These are phyloP conservation scores for Henricia sp. DNA, from an alignment of 53 echinoderm and acorn worm genomes.

Conservation along the genomic window DNA sequence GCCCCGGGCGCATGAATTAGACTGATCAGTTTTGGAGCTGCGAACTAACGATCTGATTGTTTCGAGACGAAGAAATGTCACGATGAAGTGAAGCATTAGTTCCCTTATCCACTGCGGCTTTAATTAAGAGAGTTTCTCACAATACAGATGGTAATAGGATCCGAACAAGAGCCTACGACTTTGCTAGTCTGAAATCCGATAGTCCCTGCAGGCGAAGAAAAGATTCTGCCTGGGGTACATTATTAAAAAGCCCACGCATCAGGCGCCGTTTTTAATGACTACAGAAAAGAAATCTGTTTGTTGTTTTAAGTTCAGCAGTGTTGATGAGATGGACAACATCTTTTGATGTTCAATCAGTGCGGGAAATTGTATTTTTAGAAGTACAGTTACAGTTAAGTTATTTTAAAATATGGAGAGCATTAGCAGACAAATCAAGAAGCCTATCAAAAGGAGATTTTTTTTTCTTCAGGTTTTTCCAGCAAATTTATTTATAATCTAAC, in stretches of 20 bases:
- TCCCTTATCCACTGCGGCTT: background rate
- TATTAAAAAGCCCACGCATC: too few relatives aligned
- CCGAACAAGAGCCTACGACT: background rate
- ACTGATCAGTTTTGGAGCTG: background rate
- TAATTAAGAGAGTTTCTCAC: background rate
- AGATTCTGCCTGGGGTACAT: too few relatives aligned
- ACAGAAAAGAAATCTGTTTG: too few relatives aligned
- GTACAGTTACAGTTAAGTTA: too few relatives aligned
- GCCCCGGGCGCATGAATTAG: background rate
- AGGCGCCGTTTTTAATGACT: too few relatives aligned
- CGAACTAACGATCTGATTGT: background rate
- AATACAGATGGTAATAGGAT: background rate
- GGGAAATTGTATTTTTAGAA: too few relatives aligned
- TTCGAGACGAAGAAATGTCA: background rate
- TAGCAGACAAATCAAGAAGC: too few relatives aligned
- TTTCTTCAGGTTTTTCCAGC: background rate
- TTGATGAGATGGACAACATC: too few relatives aligned
- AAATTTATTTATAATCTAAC: background rate
- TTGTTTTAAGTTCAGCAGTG: too few relatives aligned
- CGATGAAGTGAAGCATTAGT: conserved; percentile 1
- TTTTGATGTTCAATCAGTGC: too few relatives aligned
- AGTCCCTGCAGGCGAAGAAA: background rate
- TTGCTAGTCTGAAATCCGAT: background rate
- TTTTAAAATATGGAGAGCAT: too few relatives aligned
- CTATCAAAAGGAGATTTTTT: too few relatives aligned